Evolutionary conservation across 2,888 invertebrate species (phyloP).

Genomic region (Hypena proboscidalis): DNA sequence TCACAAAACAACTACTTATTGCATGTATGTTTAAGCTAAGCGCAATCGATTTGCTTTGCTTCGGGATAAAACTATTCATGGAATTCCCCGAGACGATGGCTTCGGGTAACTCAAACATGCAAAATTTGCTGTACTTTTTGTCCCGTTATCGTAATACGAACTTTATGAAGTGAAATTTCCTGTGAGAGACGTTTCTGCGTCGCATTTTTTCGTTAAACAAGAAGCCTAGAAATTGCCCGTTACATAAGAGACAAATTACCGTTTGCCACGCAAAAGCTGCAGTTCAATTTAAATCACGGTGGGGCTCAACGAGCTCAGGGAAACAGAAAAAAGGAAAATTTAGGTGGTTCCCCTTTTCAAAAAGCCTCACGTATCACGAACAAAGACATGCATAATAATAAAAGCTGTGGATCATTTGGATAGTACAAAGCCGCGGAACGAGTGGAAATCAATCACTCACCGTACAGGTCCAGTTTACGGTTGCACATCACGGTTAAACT

Average conservation of each 20-base stretch:
- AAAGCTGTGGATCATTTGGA: conserved; percentile 40
- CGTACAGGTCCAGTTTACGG: conserved; percentile 37
- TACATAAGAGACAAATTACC: conserved; percentile 30
- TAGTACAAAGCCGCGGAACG: conserved; percentile 33
- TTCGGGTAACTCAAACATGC: conserved; percentile 17
- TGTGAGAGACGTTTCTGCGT: conserved; percentile 9
- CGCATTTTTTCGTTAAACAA: conserved; percentile 19
- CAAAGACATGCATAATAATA: conserved; percentile 35
- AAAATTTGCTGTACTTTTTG: conserved; percentile 19
- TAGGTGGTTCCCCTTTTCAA: conserved; percentile 33
- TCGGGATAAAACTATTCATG: conserved; percentile 35
- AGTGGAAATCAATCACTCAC: conserved; percentile 43
- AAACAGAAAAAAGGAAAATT: conserved; percentile 28
- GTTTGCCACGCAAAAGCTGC: conserved; percentile 37
- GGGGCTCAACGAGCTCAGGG: conserved; percentile 18
- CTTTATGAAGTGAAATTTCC: conserved; percentile 20
- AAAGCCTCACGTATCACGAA: conserved; percentile 35
- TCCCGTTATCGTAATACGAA: conserved; percentile 16
- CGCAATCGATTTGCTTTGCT: conserved; percentile 34
- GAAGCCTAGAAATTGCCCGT: conserved; percentile 15
- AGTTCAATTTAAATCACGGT: conserved; percentile 40
- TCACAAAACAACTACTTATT: conserved; percentile 24
- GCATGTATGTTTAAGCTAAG: conserved; percentile 27
- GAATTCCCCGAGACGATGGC: conserved; percentile 29
- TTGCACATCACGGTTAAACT: conserved; percentile 11